These are phyloP conservation scores for Cuculus canorus DNA, from an alignment of 2,797 vertebrate species.

Conservation along the genomic window DNA sequence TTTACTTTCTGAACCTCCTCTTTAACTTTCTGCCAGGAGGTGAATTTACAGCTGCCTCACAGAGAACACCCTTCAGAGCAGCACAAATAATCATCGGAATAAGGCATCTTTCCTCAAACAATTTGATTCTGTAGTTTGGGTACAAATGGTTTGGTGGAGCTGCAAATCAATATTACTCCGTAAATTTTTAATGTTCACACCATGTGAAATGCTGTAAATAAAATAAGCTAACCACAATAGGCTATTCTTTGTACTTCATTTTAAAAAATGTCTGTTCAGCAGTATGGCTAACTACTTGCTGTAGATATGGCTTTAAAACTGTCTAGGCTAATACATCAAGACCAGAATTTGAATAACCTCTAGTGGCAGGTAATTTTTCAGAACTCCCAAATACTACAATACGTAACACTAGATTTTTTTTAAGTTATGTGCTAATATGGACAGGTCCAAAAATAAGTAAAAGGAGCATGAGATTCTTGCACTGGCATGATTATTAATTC, in stretches of 20 bases:
- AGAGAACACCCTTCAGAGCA: background rate
- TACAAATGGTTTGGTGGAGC: constrained; percentile 47
- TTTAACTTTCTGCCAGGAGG: constrained; percentile 19
- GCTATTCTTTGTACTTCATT: constrained; percentile 75
- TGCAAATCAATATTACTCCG: constrained; percentile 55
- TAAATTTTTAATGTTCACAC: constrained; percentile 73
- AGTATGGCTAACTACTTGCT: constrained; percentile 77
- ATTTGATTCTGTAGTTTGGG: constrained; percentile 5
- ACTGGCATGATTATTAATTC: background rate
- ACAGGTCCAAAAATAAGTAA: background rate
- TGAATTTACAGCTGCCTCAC: constrained; percentile 23
- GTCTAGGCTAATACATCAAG: constrained; percentile 83
- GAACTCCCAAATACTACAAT: constrained; percentile 67
- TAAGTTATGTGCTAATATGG: background rate
- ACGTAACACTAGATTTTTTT: background rate
- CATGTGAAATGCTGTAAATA: constrained; percentile 71
- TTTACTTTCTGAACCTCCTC: constrained; percentile 31
- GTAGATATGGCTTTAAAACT: constrained; percentile 80
- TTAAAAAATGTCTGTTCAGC: constrained; percentile 82
- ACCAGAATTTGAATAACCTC: constrained; percentile 80
- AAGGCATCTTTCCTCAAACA: constrained; percentile 23
- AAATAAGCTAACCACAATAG: constrained; percentile 62
- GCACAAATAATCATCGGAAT: constrained; percentile 15
- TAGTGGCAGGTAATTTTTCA: constrained; percentile 82
- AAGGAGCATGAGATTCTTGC: background rate